Conservation (phyloP, 2,888 invertebrate genomes). For the Nomada lathburiana region DNA sequence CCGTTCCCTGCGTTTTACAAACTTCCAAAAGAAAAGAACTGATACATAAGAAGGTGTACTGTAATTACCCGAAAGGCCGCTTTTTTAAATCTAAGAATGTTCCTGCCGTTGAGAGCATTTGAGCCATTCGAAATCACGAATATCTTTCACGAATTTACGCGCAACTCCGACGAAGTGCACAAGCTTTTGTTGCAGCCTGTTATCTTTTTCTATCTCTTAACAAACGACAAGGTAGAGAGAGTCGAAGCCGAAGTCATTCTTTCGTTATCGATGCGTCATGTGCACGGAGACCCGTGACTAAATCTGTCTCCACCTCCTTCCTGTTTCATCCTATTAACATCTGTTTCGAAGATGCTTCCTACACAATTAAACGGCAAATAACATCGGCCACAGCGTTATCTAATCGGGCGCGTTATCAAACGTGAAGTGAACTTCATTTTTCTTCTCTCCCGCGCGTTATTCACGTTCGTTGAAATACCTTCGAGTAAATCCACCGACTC, state of each 20-base stretch:
- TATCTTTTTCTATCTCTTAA: background rate
- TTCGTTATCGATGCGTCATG: slow-evolving; percentile 49
- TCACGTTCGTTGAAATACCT: background rate
- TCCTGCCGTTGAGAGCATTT: background rate
- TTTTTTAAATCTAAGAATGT: too few species aligned
- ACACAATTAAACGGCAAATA: slow-evolving; percentile 43
- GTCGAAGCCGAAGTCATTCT: slow-evolving; percentile 2
- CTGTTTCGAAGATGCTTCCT: slow-evolving; percentile 61
- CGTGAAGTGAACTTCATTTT: slow-evolving; percentile 12
- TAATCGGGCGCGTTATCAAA: slow-evolving; percentile 60
- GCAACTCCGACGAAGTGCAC: too few species aligned
- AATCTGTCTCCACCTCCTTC: slow-evolving; percentile 63
- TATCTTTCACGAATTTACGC: background rate
- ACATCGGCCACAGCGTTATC: slow-evolving; percentile 52
- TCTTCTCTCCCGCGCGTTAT: background rate
- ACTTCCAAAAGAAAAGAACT: too few species aligned
- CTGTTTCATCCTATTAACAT: slow-evolving; percentile 61
- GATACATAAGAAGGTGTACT: too few species aligned
- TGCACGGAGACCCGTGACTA: slow-evolving; percentile 36
- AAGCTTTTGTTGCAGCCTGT: background rate
- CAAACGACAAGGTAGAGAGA: slow-evolving; percentile 23
- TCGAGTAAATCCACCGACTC: background rate
- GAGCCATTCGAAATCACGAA: too few species aligned
- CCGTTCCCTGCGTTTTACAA: too few species aligned
- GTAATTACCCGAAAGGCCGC: too few species aligned